phyloP scores from a whole-genome alignment of 1,140 invertebrate species.

The Dolichoris vasculosae region DNA sequence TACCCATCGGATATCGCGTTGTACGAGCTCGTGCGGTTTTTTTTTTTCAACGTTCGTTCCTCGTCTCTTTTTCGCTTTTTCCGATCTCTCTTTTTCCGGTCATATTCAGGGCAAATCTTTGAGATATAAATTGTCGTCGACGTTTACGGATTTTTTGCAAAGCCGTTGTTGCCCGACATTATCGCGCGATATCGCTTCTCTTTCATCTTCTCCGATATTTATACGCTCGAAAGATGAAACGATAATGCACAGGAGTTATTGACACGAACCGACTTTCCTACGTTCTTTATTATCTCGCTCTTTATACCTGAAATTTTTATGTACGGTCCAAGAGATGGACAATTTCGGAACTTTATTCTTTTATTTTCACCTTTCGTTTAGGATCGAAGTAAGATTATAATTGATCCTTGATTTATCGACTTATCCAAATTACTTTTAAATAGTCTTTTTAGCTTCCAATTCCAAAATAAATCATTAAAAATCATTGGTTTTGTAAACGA shows the following conservation, averaged over 20 bases:
- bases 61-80: not conserved
- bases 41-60: not conserved
- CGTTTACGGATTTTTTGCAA: constrained; percentile 21
- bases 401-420: too few relatives aligned
- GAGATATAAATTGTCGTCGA: constrained; percentile 20
- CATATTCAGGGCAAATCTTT: constrained; percentile 1
- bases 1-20: not conserved
- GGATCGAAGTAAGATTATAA: too few relatives aligned
- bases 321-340: not conserved
- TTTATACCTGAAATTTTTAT: not conserved
- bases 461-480: too few relatives aligned
- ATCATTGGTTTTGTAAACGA: too few relatives aligned
- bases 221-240: constrained; percentile 32
- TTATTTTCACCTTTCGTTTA: too few relatives aligned
- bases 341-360: too few relatives aligned
- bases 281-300: not conserved
- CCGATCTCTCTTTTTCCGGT: not conserved
- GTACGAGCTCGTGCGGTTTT: not conserved
- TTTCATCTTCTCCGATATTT: not conserved
- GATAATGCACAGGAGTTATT: constrained; percentile 18
- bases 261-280: not conserved
- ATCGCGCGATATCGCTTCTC: constrained; percentile 8
- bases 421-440: too few relatives aligned
- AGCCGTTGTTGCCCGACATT: not conserved
- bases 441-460: too few relatives aligned